Conservation (phyloP, 2,888 invertebrate species). For the Cactoblastis cactorum region DNA sequence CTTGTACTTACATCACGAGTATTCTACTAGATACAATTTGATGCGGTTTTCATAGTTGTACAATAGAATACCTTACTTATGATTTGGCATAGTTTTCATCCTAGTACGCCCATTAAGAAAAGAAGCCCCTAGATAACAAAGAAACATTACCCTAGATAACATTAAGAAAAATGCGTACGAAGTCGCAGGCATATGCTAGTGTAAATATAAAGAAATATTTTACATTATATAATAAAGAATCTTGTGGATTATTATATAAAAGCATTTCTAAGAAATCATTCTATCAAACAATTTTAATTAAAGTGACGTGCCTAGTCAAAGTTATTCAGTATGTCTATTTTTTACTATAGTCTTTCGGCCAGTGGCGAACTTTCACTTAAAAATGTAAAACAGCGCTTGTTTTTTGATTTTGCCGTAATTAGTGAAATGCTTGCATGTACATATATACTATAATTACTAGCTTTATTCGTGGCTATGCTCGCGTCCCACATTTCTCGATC, state of each 20-base stretch:
- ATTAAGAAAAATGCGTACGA: too few species aligned
- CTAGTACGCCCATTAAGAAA: too few species aligned
- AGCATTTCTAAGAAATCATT: neutral
- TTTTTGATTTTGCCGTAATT: neutral
- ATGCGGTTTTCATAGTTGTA: too few species aligned
- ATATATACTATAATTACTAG: neutral
- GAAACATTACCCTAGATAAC: too few species aligned
- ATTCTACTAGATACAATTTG: too few species aligned
- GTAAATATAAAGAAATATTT: neutral
- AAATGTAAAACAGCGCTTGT: neutral
- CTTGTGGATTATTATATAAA: neutral
- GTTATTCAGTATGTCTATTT: constrained; percentile 4
- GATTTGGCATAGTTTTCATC: too few species aligned
- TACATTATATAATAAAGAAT: neutral
- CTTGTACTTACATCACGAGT: too few species aligned
- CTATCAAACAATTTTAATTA: constrained; percentile 6
- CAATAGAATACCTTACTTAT: too few species aligned
- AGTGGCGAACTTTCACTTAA: constrained; percentile 10
- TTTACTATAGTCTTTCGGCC: neutral
- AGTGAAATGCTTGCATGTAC: neutral
- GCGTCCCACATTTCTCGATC: too few species aligned
- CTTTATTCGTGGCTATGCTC: too few species aligned
- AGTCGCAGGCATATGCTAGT: neutral
- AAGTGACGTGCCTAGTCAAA: constrained; percentile 3
- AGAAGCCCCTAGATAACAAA: too few species aligned